Conservation (phyloP, 2,113 vertebrate genomes). For the Pavo muticus region DNA sequence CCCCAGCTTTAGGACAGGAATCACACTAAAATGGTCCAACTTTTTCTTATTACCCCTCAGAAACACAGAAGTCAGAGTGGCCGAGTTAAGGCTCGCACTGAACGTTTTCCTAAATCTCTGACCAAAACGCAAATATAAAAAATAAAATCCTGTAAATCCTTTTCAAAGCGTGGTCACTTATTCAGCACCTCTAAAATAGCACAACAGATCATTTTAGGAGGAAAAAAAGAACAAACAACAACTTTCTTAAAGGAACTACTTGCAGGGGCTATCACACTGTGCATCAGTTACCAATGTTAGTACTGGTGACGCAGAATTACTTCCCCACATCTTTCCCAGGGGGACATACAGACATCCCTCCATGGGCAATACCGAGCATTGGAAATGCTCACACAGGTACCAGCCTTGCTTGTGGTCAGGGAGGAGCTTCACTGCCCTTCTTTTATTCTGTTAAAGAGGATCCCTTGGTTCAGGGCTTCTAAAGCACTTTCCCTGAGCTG, state of each 20-base stretch:
- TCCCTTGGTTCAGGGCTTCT: conserved; percentile 1
- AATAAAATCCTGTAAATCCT: neutral
- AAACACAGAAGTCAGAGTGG: neutral
- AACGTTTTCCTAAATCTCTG: neutral
- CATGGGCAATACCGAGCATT: rapidly evolving
- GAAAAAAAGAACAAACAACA: neutral
- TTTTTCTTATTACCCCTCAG: neutral
- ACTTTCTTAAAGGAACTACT: neutral
- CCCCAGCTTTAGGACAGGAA: neutral
- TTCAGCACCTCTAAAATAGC: neutral
- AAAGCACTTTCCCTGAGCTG: neutral
- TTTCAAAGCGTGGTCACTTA: neutral
- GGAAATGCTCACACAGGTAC: neutral
- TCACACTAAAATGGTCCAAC: neutral
- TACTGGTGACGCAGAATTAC: neutral
- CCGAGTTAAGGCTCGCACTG: neutral
- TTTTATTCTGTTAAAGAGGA: neutral
- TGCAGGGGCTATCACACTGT: neutral
- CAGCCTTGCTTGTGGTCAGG: neutral
- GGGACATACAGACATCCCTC: rapidly evolving
- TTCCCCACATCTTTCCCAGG: neutral
- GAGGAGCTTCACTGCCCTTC: neutral
- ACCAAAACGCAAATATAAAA: neutral
- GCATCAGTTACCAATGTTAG: neutral
- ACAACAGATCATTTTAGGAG: neutral